phyloP scores from a whole-genome alignment of 2,888 invertebrate genomes.

The Synanthedon formicaeformis region DNA sequence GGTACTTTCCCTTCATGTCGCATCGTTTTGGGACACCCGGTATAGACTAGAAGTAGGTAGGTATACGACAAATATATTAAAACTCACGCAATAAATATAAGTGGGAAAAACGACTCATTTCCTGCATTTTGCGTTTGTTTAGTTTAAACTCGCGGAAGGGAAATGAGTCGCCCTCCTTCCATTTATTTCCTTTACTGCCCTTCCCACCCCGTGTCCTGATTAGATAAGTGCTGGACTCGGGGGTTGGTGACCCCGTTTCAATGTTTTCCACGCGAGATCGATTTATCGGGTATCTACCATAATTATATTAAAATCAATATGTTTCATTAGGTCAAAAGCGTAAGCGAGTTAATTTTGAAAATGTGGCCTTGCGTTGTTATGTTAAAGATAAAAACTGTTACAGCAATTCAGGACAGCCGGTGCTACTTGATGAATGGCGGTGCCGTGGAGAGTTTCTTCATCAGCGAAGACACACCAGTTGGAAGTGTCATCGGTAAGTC shows the following conservation, averaged over 20 bases:
- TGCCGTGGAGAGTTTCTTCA: slow-evolving; percentile 91
- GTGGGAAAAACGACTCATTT: background rate
- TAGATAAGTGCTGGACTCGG: slow-evolving; percentile 17
- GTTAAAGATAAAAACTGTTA: slow-evolving; percentile 5
- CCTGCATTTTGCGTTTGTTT: slow-evolving; percentile 2
- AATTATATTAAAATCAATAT: background rate
- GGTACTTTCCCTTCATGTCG: too few species aligned
- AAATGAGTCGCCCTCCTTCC: slow-evolving; percentile 11
- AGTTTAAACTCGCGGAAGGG: slow-evolving; percentile 10
- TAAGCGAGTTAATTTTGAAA: too few species aligned
- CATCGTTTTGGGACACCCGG: too few species aligned
- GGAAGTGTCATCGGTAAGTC: slow-evolving; percentile 79
- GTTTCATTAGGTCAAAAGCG: too few species aligned
- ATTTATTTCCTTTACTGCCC: background rate
- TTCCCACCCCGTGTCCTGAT: slow-evolving; percentile 16
- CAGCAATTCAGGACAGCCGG: slow-evolving; percentile 84
- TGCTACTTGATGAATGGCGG: slow-evolving; percentile 92
- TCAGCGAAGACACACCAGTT: slow-evolving; percentile 85
- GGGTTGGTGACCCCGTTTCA: slow-evolving; percentile 5
- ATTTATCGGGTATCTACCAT: background rate
- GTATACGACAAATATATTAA: background rate
- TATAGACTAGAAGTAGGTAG: too few species aligned
- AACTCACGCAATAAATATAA: background rate
- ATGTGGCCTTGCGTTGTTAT: too few species aligned
- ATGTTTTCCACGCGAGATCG: background rate